Evolutionary conservation across 1,140 invertebrate genomes (phyloP).

Genomic region (Drosophila ironensis): DNA sequence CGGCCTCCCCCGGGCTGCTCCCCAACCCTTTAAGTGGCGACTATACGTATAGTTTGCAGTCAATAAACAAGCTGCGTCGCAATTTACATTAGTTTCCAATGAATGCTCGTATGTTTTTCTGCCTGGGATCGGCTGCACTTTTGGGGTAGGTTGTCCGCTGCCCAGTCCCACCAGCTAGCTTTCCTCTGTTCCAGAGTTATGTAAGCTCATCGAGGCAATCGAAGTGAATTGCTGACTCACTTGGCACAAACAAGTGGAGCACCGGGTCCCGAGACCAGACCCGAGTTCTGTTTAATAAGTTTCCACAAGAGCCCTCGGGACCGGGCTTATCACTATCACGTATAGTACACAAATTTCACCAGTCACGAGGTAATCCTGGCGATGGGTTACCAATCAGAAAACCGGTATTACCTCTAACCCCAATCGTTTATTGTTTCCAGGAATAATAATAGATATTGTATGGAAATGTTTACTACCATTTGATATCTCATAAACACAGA

Average conservation of each 20-base stretch:
- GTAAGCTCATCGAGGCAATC: slow-evolving; percentile 1
- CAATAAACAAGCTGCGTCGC: slow-evolving; percentile 65
- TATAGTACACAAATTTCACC: too few species aligned
- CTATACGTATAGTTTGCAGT: slow-evolving; percentile 49
- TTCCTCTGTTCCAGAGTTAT: not conserved
- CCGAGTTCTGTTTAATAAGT: slow-evolving; percentile 10
- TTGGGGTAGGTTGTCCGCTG: slow-evolving; percentile 56
- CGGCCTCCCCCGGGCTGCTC: not conserved
- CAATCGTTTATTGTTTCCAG: too few species aligned
- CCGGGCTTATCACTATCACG: slow-evolving; percentile 16
- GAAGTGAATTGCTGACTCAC: slow-evolving; percentile 20
- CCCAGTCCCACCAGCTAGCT: not conserved
- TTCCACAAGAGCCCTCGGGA: slow-evolving; percentile 25
- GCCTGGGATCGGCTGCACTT: slow-evolving; percentile 25
- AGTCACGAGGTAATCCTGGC: slow-evolving; percentile 22
- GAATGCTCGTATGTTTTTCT: slow-evolving; percentile 17
- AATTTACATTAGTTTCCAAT: slow-evolving; percentile 64
- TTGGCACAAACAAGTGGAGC: not conserved
- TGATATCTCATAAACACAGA: too few species aligned
- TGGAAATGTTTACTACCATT: too few species aligned
- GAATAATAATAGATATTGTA: too few species aligned
- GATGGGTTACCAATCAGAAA: too few species aligned
- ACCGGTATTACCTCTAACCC: too few species aligned
- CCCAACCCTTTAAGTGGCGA: slow-evolving; percentile 43
- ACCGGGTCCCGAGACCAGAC: too few species aligned